Percentiles rank a stretch among this genome's conserved stretches.
Conservation (phyloP, 2,113 vertebrate genomes). For the Chinchilla lanigera region DNA sequence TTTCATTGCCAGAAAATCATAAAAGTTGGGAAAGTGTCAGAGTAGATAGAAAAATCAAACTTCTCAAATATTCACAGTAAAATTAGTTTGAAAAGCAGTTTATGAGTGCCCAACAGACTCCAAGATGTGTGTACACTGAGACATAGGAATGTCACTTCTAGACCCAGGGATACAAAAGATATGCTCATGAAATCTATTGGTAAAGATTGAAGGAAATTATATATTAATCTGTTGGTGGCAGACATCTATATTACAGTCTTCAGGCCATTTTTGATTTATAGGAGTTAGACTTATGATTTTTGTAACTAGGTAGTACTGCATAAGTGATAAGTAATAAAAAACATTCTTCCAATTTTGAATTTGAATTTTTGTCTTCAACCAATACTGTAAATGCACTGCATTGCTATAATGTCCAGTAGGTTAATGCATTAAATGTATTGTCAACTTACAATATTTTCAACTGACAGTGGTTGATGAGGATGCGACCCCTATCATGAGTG, state of each 20-base stretch:
- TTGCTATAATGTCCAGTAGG: neutral
- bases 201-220: neutral
- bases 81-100: slow-evolving; percentile 1
- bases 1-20: neutral
- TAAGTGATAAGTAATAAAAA: neutral
- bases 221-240: neutral
- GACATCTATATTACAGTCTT: neutral
- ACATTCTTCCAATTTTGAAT: neutral
- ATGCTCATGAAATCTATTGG: neutral
- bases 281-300: neutral
- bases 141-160: neutral
- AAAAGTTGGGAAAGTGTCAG: neutral
- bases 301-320: neutral
- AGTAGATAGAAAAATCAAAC: neutral
- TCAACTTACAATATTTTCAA: neutral
- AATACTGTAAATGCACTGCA: neutral
- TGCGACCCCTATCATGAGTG: neutral
- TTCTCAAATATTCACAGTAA: neutral
- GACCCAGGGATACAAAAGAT: neutral
- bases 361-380: neutral
- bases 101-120: neutral
- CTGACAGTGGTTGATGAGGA: no score
- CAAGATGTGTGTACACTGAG: neutral
- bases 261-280: neutral
- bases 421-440: neutral